Base-by-base conservation (phyloP, 2,888 invertebrate genomes). In the Stratiomys singularior region DNA sequence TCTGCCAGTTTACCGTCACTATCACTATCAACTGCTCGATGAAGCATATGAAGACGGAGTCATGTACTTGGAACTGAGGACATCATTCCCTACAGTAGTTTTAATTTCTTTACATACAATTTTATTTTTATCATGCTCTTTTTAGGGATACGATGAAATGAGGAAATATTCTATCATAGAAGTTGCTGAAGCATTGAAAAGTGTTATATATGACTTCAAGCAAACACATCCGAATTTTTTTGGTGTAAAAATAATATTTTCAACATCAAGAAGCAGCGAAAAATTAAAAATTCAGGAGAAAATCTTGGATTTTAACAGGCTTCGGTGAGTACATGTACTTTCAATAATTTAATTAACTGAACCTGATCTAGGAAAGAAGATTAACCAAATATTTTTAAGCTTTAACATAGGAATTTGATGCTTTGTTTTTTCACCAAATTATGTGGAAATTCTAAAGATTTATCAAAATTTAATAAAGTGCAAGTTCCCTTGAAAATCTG, bases 41-140 rank as follows among this genome's bases (percentile, higher is more conserved):
- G 90, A 92, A 82, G 83, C 91, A 46, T 88, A 89, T 80, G 86
- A 89, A 0, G 92, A 93, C 82, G 91, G 92, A 80, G 87, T 92
- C 0, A 87, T 90, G 84, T 92, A 92, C 80, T 83, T 90, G 0
- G 92, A 93, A 83, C 80, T 92, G 5, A 87, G 92, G 63, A 86
- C 89, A 30, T 78, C 76, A 28, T 78, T 76, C 23, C 27, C 47
- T n/a, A 9, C 47, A 52, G 72, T 79, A 18, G 1, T 52, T 30
- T 11, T 37, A 11, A n/a, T n/a, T n/a, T n/a, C n/a, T n/a, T n/a
- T n/a, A n/a, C n/a, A 58, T 3, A 1, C 13, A n/a, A 60, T 25
- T 25, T 60, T 23, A 21, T n/a, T 30, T 15, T 27, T 60, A 47
- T 77, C 3, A 37, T 37, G 9, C 37, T 37, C 60, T 52, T 76